phyloP scores from a whole-genome alignment of 2,888 invertebrate genomes.

The Dicyrtomina minuta region DNA sequence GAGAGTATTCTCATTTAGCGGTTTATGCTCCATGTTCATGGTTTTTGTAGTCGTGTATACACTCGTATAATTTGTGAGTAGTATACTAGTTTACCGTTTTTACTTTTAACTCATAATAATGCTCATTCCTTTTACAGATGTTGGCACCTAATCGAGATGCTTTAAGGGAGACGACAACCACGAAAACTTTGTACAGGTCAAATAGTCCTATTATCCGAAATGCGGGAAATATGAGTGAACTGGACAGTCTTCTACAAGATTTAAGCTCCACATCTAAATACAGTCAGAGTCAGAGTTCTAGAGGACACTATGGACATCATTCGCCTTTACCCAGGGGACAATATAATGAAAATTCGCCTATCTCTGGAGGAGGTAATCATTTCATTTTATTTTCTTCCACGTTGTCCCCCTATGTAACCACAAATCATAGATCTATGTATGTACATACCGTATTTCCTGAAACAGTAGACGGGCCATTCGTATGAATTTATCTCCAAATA shows the following conservation, averaged over 20 bases:
- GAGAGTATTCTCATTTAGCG: not conserved
- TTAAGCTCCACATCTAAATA: constrained; percentile 63
- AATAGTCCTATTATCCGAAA: constrained; percentile 52
- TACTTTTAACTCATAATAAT: not conserved
- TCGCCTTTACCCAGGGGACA: constrained; percentile 46
- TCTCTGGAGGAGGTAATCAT: constrained; percentile 10
- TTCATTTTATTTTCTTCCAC: too few relatives aligned
- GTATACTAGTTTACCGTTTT: not conserved
- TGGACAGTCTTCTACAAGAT: constrained; percentile 88
- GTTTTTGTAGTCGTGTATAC: not conserved
- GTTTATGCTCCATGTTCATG: not conserved
- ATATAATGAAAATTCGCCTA: constrained; percentile 40
- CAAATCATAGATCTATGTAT: too few relatives aligned
- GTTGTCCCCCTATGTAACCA: too few relatives aligned
- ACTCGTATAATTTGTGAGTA: not conserved
- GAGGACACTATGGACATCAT: constrained; percentile 7
- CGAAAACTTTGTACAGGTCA: constrained; percentile 54
- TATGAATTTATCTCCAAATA: too few relatives aligned
- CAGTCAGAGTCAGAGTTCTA: constrained; percentile 38
- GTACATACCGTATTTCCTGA: too few relatives aligned
- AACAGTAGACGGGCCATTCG: too few relatives aligned
- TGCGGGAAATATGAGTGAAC: constrained; percentile 64
- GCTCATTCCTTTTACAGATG: constrained; percentile 61
- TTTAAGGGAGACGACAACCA: constrained; percentile 59
- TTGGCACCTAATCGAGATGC: constrained; percentile 63